Evolutionary conservation across 2,113 vertebrate genomes (phyloP).

Genomic region (Raja brachyura): DNA sequence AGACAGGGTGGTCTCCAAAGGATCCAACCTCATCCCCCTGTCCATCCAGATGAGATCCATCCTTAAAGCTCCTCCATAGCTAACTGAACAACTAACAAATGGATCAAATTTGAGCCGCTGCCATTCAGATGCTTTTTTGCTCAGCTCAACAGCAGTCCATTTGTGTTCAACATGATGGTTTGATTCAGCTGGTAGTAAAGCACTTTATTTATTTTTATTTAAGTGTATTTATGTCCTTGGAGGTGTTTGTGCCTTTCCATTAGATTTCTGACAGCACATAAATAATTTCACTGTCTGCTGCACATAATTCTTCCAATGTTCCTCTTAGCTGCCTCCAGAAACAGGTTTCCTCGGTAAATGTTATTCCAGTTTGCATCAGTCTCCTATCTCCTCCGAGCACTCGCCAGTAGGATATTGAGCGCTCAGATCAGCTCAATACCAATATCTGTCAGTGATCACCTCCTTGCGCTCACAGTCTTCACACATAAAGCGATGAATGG

Average conservation of each 20-base stretch:
- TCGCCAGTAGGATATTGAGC: not conserved
- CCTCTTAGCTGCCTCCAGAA: not conserved
- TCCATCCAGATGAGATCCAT: not conserved
- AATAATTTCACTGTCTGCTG: not conserved
- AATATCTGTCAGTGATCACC: too few species aligned
- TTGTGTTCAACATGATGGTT: not conserved
- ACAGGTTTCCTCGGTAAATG: not conserved
- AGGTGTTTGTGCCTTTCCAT: not conserved
- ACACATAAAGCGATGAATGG: not conserved
- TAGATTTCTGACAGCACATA: not conserved
- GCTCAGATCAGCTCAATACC: not conserved
- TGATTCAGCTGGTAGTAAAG: conserved; percentile 16
- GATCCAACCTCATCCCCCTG: not conserved
- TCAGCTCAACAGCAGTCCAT: not conserved
- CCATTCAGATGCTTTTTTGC: not conserved
- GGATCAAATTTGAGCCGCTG: not conserved
- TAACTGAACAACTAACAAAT: not conserved
- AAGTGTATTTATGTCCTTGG: not conserved
- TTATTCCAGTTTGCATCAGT: not conserved
- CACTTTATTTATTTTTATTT: not conserved
- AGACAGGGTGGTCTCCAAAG: not conserved
- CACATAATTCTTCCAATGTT: not conserved
- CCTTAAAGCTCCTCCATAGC: not conserved
- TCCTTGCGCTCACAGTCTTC: not conserved
- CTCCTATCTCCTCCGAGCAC: not conserved